Evolutionary conservation across 2,113 vertebrate genomes (phyloP).

Genomic region (Ia io): DNA sequence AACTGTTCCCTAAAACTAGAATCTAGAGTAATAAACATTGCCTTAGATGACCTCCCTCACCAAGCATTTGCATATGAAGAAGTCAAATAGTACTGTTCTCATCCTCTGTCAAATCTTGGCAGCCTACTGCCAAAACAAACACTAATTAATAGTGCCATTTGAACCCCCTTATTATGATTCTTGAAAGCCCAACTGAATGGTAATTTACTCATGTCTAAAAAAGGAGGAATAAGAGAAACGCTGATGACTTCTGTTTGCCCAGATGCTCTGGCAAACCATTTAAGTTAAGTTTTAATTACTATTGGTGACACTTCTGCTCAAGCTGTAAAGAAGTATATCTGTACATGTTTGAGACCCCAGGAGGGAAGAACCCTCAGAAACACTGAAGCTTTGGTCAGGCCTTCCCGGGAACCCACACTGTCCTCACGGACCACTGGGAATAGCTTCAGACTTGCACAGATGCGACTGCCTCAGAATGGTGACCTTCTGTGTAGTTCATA

Average conservation of each 20-base stretch:
- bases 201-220: constrained; percentile 12
- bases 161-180: not conserved
- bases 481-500: not conserved
- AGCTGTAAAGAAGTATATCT: not conserved
- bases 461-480: not conserved
- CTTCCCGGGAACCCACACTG: not conserved
- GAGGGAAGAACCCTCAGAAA: not conserved
- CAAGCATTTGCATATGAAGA: not conserved
- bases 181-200: not conserved
- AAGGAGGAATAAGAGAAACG: not conserved
- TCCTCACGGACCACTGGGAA: not conserved
- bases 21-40: not conserved
- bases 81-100: not conserved
- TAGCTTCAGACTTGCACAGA: constrained; percentile 34
- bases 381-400: not conserved
- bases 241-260: not conserved
- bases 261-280: not conserved
- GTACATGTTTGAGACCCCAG: not conserved
- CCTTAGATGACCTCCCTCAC: not conserved
- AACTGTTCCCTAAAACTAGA: not conserved
- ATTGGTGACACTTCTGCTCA: not conserved
- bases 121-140: not conserved
- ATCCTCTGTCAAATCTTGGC: constrained; percentile 1
- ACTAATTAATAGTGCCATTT: constrained; percentile 22
- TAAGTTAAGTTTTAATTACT: constrained; percentile 4